A percentile compares a stretch with the other conserved stretches of the same genome.
Conservation (phyloP, 2,888 invertebrate genomes). For the Microplitis manilae region DNA sequence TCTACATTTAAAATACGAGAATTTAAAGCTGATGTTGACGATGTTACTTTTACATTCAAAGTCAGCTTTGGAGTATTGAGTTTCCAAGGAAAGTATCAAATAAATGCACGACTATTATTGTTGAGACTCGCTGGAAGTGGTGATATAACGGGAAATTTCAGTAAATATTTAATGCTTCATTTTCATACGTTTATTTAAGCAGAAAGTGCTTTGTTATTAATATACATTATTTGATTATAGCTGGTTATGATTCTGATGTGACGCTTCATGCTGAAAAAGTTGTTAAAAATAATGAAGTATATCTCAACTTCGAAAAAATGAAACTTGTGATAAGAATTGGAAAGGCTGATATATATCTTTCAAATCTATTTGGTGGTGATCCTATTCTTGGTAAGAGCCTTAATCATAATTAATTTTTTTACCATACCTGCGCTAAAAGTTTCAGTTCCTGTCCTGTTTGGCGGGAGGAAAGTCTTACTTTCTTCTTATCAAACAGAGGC, state of each 20-base stretch:
- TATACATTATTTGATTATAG: conserved; percentile 70
- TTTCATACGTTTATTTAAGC: too few species aligned
- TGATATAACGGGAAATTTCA: conserved; percentile 78
- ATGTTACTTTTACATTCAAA: conserved; percentile 78
- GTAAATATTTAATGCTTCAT: conserved; percentile 72
- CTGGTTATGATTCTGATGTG: conserved; percentile 78
- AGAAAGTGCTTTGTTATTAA: not conserved
- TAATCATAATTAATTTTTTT: conserved; percentile 14
- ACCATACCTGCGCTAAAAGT: not conserved
- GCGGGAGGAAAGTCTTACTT: too few species aligned
- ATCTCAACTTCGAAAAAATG: conserved; percentile 78
- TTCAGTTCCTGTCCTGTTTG: not conserved
- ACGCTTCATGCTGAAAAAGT: conserved; percentile 77
- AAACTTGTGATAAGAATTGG: conserved; percentile 77
- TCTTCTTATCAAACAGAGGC: too few species aligned
- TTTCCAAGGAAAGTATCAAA: conserved; percentile 80
- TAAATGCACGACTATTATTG: conserved; percentile 79
- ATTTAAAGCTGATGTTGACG: conserved; percentile 74
- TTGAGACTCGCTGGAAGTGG: conserved; percentile 78
- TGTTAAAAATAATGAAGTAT: conserved; percentile 74
- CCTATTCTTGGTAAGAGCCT: conserved; percentile 75
- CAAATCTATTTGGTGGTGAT: conserved; percentile 80
- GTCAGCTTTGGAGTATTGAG: conserved; percentile 75
- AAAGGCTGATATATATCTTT: conserved; percentile 76
- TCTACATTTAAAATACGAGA: conserved; percentile 63